Base-by-base conservation (phyloP, 2,113 vertebrate genomes). In the Camelus dromedarius region DNA sequence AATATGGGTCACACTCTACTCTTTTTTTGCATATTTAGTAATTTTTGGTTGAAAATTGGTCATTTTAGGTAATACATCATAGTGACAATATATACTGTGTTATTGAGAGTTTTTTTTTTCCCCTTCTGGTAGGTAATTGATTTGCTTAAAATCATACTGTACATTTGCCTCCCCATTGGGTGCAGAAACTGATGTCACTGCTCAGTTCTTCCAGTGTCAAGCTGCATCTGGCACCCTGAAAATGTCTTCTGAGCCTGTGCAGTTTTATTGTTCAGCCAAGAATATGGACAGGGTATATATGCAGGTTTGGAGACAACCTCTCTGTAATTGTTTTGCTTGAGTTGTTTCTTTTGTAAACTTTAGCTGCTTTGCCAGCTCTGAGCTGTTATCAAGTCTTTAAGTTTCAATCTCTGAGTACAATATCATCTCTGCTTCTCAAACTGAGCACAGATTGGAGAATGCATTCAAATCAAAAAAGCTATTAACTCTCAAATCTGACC, bases 41-140 rank as follows among this genome's bases (percentile, higher is more conserved):
- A 79, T n/a, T 69, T 83, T 42, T n/a, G 20, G 30, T 30, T 67
- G 48, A 96, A 96, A 80, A 86, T 3, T 93, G 11, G 10, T 94
- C 48, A 72, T 81, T 86, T 96, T 73, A 62, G 58, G 15, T 48
- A 22, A 38, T 28, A n/a, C 15, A 16, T 52, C 35, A 24, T 66
- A 62, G 38, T 95, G 70, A 5, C 13, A 52, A 42, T 60, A 18
- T 72, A 7, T 54, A n/a, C 32, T 58, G 4, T 50, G 46, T 38
- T 82, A 64, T 64, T 20, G n/a, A 84, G 62, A 84, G 54, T 54
- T 38, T 2, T 8, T 24, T 11, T 56, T 64, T 79, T 32, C 50
- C 35, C 50, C 35, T 72, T 62, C 20, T 89, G 62, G 24, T 70
- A n/a, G 8, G 26, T 35, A 62, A 69, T 88, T 64, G 50, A 14